phyloP scores from a whole-genome alignment of 2,888 invertebrate genomes.

The Hirtodrosophila duncani region DNA sequence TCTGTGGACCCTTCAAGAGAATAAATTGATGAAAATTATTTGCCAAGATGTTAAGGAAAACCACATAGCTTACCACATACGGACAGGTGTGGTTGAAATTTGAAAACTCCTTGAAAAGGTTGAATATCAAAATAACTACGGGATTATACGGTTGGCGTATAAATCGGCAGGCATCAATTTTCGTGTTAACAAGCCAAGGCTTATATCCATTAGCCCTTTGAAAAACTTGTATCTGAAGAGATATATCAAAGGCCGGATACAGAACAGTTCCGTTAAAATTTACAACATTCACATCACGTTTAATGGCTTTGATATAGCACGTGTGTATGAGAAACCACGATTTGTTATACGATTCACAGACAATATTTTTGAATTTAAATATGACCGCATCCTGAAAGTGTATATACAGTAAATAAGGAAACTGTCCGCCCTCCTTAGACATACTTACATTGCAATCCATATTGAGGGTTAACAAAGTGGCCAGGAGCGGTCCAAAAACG shows the following conservation, averaged over 20 bases:
- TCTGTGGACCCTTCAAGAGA: slow-evolving; percentile 10
- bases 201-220: slow-evolving; percentile 36
- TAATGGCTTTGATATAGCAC: slow-evolving; percentile 29
- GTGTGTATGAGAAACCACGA: slow-evolving; percentile 23
- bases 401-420: not conserved
- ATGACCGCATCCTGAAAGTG: slow-evolving; percentile 18
- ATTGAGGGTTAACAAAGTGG: too few species aligned
- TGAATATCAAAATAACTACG: not conserved
- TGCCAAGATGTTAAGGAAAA: not conserved
- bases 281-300: slow-evolving; percentile 13
- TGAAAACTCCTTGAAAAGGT: not conserved
- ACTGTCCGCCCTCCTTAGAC: too few species aligned
- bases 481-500: too few species aligned
- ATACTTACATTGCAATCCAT: slow-evolving; percentile 5
- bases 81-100: slow-evolving; percentile 29
- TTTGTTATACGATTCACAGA: slow-evolving; percentile 28
- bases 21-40: not conserved
- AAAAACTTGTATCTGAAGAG: not conserved
- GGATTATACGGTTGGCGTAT: slow-evolving; percentile 5
- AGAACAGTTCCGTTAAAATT: slow-evolving; percentile 18
- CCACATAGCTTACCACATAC: slow-evolving; percentile 3
- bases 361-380: slow-evolving; percentile 35
- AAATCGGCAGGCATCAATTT: slow-evolving; percentile 22
- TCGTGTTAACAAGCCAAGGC: slow-evolving; percentile 13
- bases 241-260: slow-evolving; percentile 7